Conservation (phyloP, 2,888 invertebrate species). For the Hypena proboscidalis region DNA sequence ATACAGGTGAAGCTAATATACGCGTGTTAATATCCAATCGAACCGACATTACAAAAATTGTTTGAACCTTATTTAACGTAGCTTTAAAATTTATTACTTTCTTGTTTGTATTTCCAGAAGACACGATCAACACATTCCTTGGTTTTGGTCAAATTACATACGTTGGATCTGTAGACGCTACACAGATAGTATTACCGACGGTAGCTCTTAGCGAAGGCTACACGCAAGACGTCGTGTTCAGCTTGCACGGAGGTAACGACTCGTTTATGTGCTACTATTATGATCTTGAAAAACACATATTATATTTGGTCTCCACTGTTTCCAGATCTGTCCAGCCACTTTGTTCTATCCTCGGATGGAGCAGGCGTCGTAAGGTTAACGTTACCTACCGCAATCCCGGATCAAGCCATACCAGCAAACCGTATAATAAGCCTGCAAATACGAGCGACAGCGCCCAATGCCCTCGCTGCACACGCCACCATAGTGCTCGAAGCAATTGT, state of each 20-base stretch:
- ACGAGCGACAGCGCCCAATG: conserved; percentile 31
- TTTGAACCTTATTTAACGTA: too few species aligned
- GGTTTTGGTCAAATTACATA: conserved; percentile 42
- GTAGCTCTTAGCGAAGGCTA: conserved; percentile 49
- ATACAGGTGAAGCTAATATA: too few species aligned
- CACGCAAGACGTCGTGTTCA: conserved; percentile 39
- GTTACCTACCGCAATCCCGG: conserved; percentile 33
- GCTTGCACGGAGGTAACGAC: conserved; percentile 46
- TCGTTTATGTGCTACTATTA: too few species aligned
- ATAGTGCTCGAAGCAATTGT: conserved; percentile 35
- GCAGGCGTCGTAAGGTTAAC: conserved; percentile 24
- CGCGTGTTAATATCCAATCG: too few species aligned
- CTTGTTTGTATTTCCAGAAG: conserved; percentile 34
- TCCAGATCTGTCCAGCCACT: conserved; percentile 33
- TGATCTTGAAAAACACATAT: background rate
- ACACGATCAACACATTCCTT: conserved; percentile 20
- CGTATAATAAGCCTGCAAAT: conserved; percentile 34
- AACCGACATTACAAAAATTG: too few species aligned
- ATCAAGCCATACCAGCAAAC: conserved; percentile 31
- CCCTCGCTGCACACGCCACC: conserved; percentile 33
- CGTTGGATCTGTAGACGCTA: conserved; percentile 33
- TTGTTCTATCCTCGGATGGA: conserved; percentile 15
- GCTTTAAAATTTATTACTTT: too few species aligned
- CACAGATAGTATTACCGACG: conserved; percentile 28
- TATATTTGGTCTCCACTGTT: background rate